Base-by-base conservation (phyloP, 1,140 invertebrate genomes). In the Drosophila repletoides region DNA sequence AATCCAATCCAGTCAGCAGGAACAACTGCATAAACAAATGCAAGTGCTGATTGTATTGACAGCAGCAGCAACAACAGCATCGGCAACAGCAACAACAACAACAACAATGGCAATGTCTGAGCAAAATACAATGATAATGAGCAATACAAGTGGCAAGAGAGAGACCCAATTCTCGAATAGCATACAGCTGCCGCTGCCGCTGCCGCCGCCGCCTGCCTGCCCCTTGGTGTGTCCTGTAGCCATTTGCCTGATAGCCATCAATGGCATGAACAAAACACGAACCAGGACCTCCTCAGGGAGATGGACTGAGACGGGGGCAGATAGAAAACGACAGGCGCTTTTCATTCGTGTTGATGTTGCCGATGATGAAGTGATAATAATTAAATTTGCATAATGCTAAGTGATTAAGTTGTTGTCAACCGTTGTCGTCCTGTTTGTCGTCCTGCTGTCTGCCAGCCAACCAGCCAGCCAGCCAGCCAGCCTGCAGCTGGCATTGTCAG, bases 361-460 rank as follows among this genome's bases (percentile, higher is more conserved):
- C 69, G 77, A 76, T 70, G 73, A 81, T 83, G 77, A 83, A 81
- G 77, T 76, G 77, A 81, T 83, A 81, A 81, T 81, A 81, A 81
- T 81, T 81, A 81, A 81, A 81, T 81, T 81, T 81, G 77, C 77
- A 81, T 81, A 81, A 81, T 83, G 72, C 67, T 83, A 83, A 81
- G 77, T 81, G 77, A 81, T 81, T 81, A 81, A 81, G 72, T 81
- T 83, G 77, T 76, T 76, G 77, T 69, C 76, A 81, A 51, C 71
- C 48, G 76, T 56, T 72, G 67, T 52, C 56, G 14, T 29, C 17
- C 53, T 49, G 34, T 31, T 22, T 41, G 52, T 52, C 41, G 28
- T 9, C 22, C n/a, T 19, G 21, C 63, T n/a, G n/a, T n/a, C n/a
- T n/a, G n/a, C n/a, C n/a, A n/a, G n/a, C n/a, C n/a, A n/a, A n/a